phyloP scores from a whole-genome alignment of 2,888 invertebrate genomes.

The Ecliptopera silaceata region DNA sequence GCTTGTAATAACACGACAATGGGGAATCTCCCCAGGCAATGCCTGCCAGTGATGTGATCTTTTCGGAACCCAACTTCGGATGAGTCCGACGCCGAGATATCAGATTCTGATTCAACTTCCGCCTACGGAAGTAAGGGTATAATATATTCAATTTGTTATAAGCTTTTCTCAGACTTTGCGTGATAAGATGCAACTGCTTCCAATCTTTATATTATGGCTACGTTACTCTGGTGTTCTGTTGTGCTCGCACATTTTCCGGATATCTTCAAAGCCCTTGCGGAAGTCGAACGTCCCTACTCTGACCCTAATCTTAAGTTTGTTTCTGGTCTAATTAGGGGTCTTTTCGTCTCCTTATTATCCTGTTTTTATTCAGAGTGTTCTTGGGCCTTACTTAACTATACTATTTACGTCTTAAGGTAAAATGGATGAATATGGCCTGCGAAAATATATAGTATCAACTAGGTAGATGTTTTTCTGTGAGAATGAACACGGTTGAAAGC shows the following conservation, averaged over 20 bases:
- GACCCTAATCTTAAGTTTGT: slow-evolving; percentile 68
- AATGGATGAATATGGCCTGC: background rate
- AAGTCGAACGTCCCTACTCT: slow-evolving; percentile 22
- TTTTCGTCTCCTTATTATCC: slow-evolving; percentile 53
- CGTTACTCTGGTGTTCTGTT: too few species aligned
- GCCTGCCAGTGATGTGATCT: slow-evolving; percentile 10
- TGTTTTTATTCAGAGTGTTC: slow-evolving; percentile 56
- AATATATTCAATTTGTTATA: too few species aligned
- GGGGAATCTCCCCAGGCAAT: slow-evolving; percentile 44
- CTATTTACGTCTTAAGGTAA: slow-evolving; percentile 29
- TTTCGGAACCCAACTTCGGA: background rate
- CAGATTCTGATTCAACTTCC: too few species aligned
- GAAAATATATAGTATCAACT: background rate
- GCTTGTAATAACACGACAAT: slow-evolving; percentile 49
- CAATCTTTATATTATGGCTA: too few species aligned
- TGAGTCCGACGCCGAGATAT: background rate
- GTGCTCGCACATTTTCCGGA: background rate
- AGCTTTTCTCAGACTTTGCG: background rate
- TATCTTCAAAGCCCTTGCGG: background rate
- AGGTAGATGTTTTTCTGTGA: background rate
- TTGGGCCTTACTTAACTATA: slow-evolving; percentile 48
- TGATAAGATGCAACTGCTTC: background rate
- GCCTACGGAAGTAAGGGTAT: too few species aligned
- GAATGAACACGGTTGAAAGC: background rate
- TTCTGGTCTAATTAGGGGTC: slow-evolving; percentile 67